Evolutionary conservation across 2,888 invertebrate genomes (phyloP), one percentile per base, ranked within the genome.

Genomic region (Macrosiphum euphorbiae): DNA sequence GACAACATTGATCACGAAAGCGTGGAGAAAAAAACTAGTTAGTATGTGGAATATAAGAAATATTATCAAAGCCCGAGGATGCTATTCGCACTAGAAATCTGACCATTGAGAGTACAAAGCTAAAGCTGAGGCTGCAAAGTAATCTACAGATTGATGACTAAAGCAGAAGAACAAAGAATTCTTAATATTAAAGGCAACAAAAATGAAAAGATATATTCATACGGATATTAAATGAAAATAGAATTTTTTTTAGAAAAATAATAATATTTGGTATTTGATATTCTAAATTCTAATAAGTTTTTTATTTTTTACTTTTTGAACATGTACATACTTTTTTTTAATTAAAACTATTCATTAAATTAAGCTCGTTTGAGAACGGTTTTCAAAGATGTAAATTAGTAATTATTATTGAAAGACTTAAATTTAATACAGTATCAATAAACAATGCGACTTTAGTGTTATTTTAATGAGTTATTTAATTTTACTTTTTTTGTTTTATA

Each of bases 391-490:
- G 13, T 10, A 16, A 78, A 35, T 78, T 78, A 28, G 47, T 47
- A 47, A 67, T 90, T 90, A n/a, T 3, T 67, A 78, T 78, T 26
- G 10, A 67, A 90, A 67, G 8, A 44, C 20, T 78, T 78, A 78
- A 78, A 35, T 78, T 78, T 7, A 67, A 78, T 78, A 35, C 20
- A 35, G 35, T 78, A 20, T 41, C 35, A 78, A 67, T n/a, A n/a
- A 67, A n/a, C 16, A 67, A 78, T 20, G 20, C 20, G 20, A 78
- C 47, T 47, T 61, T 10, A 44, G 20, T 44, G 28, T 61, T 41
- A 89, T 89, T 89, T 47, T 89, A 61, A 89, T 47, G 44, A 58
- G 8, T 47, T 89, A 44, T 20, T 44, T 89, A 89, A 61, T 44
- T 89, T 61, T 20, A 41, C 3, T 89, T 61, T 89, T 16, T 90